Evolutionary conservation across 2,888 invertebrate genomes (phyloP).

Genomic region (Phortica magna): DNA sequence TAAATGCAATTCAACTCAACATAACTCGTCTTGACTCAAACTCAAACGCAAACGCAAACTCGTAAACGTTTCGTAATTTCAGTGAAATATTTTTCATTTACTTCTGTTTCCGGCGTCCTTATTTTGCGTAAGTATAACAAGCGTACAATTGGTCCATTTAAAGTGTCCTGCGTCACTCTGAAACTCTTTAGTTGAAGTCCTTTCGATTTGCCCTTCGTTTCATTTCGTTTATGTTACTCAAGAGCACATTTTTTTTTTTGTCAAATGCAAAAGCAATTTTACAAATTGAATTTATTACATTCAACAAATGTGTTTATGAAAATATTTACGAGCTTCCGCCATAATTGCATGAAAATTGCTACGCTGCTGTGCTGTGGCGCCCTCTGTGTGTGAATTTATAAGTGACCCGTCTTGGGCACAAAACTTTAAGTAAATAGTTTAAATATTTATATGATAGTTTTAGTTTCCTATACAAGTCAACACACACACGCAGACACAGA

Average conservation of each 20-base stretch:
- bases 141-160: no score
- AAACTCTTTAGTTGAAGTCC: no score
- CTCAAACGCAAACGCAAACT: no score
- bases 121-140: neutral
- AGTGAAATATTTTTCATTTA: constrained; percentile 55
- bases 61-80: no score
- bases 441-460: no score
- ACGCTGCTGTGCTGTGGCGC: constrained; percentile 42
- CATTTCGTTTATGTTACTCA: constrained; percentile 18
- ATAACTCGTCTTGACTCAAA: constrained; percentile 7
- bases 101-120: constrained; percentile 23
- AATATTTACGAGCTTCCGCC: constrained; percentile 41
- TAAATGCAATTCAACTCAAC: neutral
- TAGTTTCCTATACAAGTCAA: no score
- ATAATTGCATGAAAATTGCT: constrained; percentile 32
- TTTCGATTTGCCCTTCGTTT: constrained; percentile 1
- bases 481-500: no score
- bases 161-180: no score
- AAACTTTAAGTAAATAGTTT: no score
- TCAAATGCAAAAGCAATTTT: constrained; percentile 65
- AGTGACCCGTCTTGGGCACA: no score
- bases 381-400: neutral
- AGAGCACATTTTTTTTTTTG: constrained; percentile 32
- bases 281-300: constrained; percentile 66
- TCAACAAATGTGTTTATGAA: constrained; percentile 64